Conservation (phyloP, 92 coral and sea anemone species). For the Porites divaricata region DNA sequence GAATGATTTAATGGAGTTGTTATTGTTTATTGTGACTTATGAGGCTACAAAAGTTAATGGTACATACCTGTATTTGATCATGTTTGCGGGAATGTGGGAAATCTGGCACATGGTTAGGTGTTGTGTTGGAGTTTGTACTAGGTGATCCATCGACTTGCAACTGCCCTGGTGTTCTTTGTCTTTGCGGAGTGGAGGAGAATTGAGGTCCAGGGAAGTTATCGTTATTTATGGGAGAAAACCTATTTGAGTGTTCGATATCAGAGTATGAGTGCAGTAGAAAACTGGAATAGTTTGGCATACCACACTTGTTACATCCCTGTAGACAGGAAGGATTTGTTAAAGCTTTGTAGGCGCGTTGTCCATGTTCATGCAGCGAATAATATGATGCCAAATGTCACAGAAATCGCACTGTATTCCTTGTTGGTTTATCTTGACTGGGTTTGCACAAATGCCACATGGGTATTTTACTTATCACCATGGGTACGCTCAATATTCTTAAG, state of each 20-base stretch:
- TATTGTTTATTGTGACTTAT: conserved; percentile 55
- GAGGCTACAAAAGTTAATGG: conserved; percentile 55
- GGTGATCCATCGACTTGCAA: conserved; percentile 4
- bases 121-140: background rate
- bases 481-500: too few relatives aligned
- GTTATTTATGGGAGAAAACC: conserved; percentile 26
- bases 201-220: conserved; percentile 4
- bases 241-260: background rate
- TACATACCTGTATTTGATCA: conserved; percentile 48
- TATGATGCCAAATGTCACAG: background rate
- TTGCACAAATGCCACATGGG: conserved; percentile 23
- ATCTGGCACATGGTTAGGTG: too few relatives aligned
- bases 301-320: too few relatives aligned
- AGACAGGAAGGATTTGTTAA: conserved; percentile 1
- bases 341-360: conserved; percentile 16
- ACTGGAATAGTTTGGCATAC: too few relatives aligned
- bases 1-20: conserved; percentile 43
- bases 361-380: conserved; percentile 11
- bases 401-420: background rate
- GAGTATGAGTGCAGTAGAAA: too few relatives aligned
- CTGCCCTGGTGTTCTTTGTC: conserved; percentile 10
- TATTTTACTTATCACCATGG: background rate
- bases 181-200: background rate
- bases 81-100: too few relatives aligned
- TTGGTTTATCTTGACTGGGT: conserved; percentile 12